These are phyloP conservation scores for Dicaeum eximium DNA, from an alignment of 2,113 vertebrate genomes.

Conservation along the genomic window DNA sequence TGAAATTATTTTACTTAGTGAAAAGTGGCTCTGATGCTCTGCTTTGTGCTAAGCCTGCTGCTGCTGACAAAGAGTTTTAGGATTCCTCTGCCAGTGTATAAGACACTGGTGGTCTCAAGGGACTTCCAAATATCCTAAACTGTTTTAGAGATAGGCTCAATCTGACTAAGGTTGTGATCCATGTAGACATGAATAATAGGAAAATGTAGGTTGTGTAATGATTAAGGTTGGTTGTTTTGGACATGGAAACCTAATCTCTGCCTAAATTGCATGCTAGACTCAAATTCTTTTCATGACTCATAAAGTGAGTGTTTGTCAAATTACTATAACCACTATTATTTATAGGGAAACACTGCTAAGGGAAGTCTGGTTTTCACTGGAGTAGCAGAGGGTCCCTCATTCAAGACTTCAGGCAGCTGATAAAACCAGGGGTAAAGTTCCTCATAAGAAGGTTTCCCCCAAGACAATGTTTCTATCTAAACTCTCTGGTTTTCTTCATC, in stretches of 20 bases:
- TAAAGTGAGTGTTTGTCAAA: neutral
- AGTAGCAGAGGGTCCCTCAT: neutral
- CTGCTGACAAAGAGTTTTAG: neutral
- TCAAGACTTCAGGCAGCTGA: neutral
- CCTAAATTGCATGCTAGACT: neutral
- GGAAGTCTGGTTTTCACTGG: neutral
- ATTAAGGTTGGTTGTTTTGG: neutral
- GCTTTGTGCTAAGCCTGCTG: neutral
- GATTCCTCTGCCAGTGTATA: neutral
- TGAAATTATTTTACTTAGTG: neutral
- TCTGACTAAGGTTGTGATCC: neutral
- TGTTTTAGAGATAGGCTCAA: neutral
- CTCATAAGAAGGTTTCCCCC: neutral
- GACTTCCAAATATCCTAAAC: neutral
- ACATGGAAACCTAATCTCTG: neutral
- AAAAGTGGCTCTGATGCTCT: neutral
- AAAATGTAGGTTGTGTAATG: neutral
- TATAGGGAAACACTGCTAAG: neutral
- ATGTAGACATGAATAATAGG: neutral
- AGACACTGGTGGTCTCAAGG: neutral
- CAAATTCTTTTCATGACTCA: neutral
- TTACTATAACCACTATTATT: neutral
- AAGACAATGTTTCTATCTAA: neutral
- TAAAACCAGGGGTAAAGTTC: neutral
- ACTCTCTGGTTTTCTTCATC: neutral